Evolutionary conservation across 2,113 vertebrate genomes (phyloP).

Genomic region (Cricetomys ansorgei): DNA sequence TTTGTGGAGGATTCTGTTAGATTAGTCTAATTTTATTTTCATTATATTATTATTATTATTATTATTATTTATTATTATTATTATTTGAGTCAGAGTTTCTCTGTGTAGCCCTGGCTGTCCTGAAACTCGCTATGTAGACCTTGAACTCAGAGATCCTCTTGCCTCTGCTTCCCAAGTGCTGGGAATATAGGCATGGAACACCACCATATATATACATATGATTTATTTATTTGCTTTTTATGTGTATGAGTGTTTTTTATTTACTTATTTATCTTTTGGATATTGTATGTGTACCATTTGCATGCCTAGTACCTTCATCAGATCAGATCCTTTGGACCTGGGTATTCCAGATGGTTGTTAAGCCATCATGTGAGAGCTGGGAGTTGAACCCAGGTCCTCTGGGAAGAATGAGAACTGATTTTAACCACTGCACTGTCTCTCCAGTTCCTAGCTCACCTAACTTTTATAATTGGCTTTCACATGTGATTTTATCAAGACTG

Average conservation of each 20-base stretch:
- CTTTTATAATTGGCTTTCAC: constrained; percentile 2
- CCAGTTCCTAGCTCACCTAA: neutral
- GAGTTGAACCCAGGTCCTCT: neutral
- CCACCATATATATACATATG: no score
- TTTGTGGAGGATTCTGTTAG: neutral
- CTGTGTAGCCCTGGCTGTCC: neutral
- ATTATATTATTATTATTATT: neutral
- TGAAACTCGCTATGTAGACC: neutral
- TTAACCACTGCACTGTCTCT: neutral
- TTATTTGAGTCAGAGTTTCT: neutral
- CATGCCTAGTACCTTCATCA: neutral
- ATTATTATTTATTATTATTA: neutral
- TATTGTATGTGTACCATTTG: neutral
- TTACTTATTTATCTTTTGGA: no score
- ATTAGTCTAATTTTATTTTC: neutral
- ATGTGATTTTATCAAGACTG: neutral
- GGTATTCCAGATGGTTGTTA: neutral
- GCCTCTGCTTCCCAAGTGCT: neutral
- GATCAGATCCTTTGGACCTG: neutral
- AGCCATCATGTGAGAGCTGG: neutral
- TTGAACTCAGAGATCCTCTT: neutral
- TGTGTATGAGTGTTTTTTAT: neutral
- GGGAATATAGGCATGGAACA: neutral
- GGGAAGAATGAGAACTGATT: neutral
- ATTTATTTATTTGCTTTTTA: neutral